A percentile compares a stretch with the other conserved stretches of the same genome.
Evolutionary conservation across 2,888 invertebrate genomes (phyloP).

Genomic region (Nebria salina): DNA sequence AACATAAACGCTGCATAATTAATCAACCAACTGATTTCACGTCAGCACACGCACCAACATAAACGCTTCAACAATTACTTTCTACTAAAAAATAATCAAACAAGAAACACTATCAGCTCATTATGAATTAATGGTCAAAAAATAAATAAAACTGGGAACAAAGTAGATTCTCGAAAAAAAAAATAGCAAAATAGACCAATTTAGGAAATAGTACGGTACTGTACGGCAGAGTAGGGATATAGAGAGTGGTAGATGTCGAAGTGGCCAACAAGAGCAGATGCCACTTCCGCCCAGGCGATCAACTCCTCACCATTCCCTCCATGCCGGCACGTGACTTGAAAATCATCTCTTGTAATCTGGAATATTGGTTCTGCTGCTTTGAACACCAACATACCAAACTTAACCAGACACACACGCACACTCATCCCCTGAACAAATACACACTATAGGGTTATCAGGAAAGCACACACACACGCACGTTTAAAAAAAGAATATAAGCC

Average conservation of each 20-base stretch:
- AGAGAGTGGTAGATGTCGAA: constrained; percentile 45
- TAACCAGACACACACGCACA: neutral
- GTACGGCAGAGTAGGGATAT: neutral
- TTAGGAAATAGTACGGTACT: neutral
- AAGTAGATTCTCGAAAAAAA: neutral
- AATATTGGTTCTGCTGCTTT: constrained; percentile 51
- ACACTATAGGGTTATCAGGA: neutral
- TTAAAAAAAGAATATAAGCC: neutral
- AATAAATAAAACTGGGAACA: too few relatives aligned
- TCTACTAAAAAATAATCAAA: too few relatives aligned
- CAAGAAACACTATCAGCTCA: too few relatives aligned
- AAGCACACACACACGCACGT: neutral
- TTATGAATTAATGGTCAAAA: too few relatives aligned
- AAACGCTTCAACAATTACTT: too few relatives aligned
- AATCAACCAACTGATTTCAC: neutral
- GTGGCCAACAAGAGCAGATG: constrained; percentile 48
- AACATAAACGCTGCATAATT: neutral
- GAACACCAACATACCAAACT: neutral
- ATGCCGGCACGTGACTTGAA: constrained; percentile 50
- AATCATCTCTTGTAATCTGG: constrained; percentile 52
- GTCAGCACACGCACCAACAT: too few relatives aligned
- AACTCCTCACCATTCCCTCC: neutral
- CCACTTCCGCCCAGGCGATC: constrained; percentile 44
- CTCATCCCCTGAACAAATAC: neutral
- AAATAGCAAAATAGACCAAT: neutral